Conservation (phyloP, 1,140 invertebrate genomes). For the Drosophila athabasca region DNA sequence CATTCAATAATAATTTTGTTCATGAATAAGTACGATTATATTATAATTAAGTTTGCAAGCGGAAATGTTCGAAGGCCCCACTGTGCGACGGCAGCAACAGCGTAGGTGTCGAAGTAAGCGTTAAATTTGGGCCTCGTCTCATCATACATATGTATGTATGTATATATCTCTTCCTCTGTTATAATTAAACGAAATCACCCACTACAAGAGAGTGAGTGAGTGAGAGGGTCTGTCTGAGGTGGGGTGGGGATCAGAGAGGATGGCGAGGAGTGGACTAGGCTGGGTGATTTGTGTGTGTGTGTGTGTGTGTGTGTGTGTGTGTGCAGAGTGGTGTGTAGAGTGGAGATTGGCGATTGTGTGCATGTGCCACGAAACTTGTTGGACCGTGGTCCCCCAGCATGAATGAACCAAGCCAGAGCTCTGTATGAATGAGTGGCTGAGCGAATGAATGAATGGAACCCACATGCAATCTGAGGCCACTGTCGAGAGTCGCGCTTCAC, state of each 20-base stretch:
- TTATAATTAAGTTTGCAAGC: no score
- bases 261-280: conserved; percentile 2
- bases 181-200: conserved; percentile 62
- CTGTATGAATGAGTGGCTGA: conserved; percentile 11
- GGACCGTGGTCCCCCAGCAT: conserved; percentile 41
- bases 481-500: not conserved
- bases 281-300: conserved; percentile 30
- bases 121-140: conserved; percentile 47
- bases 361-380: conserved; percentile 62
- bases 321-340: not conserved
- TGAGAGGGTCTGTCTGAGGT: conserved; percentile 1
- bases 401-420: conserved; percentile 37
- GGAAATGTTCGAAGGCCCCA: no score
- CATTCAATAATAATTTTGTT: no score
- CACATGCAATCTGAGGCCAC: conserved; percentile 38
- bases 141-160: not conserved
- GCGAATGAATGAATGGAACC: conserved; percentile 31
- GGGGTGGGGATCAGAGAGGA: not conserved
- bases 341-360: conserved; percentile 19
- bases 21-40: not conserved
- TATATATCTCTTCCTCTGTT: conserved; percentile 14
- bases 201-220: conserved; percentile 27
- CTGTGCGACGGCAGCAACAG: not conserved
- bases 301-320: not conserved
- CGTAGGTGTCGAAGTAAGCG: conserved; percentile 38